A percentile compares a stretch with the other conserved stretches of the same genome.
These are phyloP conservation scores for Raja brachyura DNA, from an alignment of 2,113 vertebrate species.

Conservation along the genomic window DNA sequence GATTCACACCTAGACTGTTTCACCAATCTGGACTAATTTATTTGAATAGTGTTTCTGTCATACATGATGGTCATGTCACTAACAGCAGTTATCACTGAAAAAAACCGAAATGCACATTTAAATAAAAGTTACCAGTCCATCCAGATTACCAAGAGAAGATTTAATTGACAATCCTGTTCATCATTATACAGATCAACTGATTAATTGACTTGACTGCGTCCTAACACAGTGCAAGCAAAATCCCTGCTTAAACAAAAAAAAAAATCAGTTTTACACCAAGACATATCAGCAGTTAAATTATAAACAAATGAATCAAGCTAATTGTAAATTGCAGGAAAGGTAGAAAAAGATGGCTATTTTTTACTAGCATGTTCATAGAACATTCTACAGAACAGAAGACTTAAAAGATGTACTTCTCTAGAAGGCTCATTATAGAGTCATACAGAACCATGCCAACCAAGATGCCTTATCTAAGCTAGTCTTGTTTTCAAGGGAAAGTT, in stretches of 20 bases:
- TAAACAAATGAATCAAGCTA: background rate
- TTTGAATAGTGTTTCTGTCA: background rate
- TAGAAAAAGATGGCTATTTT: background rate
- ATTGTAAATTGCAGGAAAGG: background rate
- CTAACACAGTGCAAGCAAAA: background rate
- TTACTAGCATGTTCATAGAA: background rate
- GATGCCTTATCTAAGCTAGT: too few species aligned
- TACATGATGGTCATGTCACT: background rate
- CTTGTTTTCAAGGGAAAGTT: too few species aligned
- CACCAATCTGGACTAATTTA: background rate
- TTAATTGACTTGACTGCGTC: background rate
- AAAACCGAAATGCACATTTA: background rate
- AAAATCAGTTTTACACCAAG: background rate
- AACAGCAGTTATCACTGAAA: background rate
- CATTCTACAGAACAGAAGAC: background rate
- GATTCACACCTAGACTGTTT: background rate
- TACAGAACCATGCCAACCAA: too few species aligned
- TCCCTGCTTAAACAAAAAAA: background rate
- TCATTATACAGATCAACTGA: background rate
- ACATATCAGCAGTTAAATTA: background rate
- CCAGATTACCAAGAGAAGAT: background rate
- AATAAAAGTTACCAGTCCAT: background rate
- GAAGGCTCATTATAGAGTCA: background rate
- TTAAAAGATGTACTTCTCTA: background rate
- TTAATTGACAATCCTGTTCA: background rate